These are phyloP conservation scores for Ceratosolen fusciceps DNA, from an alignment of 1,140 invertebrate genomes.

Conservation along the genomic window DNA sequence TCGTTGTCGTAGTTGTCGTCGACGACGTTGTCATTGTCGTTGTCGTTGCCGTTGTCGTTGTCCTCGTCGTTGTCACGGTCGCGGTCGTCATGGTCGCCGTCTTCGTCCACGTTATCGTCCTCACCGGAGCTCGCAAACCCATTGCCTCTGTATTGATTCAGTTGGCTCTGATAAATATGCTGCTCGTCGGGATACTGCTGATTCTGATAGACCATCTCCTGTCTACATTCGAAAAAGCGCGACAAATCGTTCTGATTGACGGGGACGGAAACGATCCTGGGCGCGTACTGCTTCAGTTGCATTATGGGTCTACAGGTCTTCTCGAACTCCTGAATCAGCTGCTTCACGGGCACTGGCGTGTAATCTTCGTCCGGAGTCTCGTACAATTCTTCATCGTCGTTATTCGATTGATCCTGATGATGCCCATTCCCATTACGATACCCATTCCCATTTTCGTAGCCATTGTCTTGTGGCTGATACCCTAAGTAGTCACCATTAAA, in stretches of 20 bases:
- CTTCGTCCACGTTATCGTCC: conserved; percentile 56
- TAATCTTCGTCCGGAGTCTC: conserved; percentile 67
- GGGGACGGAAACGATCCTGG: conserved; percentile 52
- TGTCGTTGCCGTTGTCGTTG: conserved; percentile 55
- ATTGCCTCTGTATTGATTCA: conserved; percentile 42
- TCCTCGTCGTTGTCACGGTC: conserved; percentile 57
- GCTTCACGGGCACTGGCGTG: conserved; percentile 76
- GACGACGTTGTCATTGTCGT: conserved; percentile 52
- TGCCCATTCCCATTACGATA: conserved; percentile 14
- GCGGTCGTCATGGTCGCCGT: conserved; percentile 51
- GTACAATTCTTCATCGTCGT: conserved; percentile 45
- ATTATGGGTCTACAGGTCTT: conserved; percentile 73
- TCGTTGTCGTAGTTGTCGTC: conserved; percentile 55
- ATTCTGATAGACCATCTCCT: conserved; percentile 26
- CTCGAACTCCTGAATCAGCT: conserved; percentile 77
- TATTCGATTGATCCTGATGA: neutral
- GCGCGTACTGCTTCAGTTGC: conserved; percentile 70
- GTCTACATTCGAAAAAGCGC: conserved; percentile 62
- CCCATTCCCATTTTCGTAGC: conserved; percentile 21
- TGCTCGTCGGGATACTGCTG: neutral
- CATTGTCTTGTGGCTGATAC: neutral
- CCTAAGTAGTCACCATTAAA: neutral
- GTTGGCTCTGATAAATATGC: neutral
- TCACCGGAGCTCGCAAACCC: conserved; percentile 51
- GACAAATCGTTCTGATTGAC: conserved; percentile 61